phyloP scores from a whole-genome alignment of 2,113 vertebrate genomes.

The Pelecanus crispus region DNA sequence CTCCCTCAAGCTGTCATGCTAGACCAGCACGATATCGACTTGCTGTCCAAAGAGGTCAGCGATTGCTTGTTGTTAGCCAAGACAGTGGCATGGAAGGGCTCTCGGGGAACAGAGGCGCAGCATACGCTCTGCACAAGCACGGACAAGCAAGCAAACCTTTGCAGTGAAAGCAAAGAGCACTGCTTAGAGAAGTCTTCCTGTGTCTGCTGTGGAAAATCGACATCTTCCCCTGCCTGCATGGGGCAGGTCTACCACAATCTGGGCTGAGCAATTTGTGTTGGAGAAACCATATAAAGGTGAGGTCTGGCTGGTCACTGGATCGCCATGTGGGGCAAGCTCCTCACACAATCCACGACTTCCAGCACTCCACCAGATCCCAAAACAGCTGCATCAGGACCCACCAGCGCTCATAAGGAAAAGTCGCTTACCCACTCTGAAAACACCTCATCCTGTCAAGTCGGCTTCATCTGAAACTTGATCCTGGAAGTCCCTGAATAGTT shows the following conservation, averaged over 20 bases:
- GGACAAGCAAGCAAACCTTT: background rate
- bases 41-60: background rate
- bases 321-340: accelerated
- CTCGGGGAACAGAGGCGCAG: background rate
- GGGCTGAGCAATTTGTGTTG: background rate
- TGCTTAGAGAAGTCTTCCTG: background rate
- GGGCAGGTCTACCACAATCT: too few relatives aligned
- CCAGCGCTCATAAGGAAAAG: background rate
- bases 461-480: background rate
- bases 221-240: background rate
- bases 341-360: background rate
- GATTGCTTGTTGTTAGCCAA: background rate
- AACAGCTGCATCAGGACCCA: background rate
- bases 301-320: background rate
- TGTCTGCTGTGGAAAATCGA: background rate
- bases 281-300: background rate
- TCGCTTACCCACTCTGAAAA: accelerated
- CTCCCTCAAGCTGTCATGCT: background rate
- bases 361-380: background rate
- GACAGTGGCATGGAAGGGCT: background rate
- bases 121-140: background rate
- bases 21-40: background rate
- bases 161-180: background rate
- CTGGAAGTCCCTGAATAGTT: background rate
- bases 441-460: background rate